A percentile compares a stretch with the other conserved stretches of the same genome.
These are phyloP conservation scores for Lichenostomus cassidix DNA, from an alignment of 2,113 vertebrate species.

Conservation along the genomic window DNA sequence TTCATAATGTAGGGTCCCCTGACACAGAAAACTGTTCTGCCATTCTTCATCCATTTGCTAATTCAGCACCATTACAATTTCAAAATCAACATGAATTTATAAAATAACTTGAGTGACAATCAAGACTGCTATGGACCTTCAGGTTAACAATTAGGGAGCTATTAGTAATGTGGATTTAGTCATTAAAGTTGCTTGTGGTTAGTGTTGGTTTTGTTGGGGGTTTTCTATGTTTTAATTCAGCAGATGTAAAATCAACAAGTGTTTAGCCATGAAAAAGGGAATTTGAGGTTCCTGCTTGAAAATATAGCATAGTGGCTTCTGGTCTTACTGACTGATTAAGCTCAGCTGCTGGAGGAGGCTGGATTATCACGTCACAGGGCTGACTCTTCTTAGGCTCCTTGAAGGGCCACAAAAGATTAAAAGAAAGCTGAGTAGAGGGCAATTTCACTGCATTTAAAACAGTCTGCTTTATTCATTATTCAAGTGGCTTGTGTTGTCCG, in stretches of 20 bases:
- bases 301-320: not conserved
- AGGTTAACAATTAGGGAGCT: slow-evolving; percentile 13
- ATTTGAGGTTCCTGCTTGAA: not conserved
- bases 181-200: not conserved
- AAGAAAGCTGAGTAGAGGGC: slow-evolving; percentile 29
- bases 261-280: not conserved
- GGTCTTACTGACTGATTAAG: not conserved
- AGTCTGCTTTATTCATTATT: slow-evolving; percentile 27
- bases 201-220: not conserved
- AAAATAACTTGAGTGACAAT: slow-evolving; percentile 12
- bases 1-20: not conserved
- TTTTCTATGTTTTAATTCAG: not conserved
- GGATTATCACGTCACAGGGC: slow-evolving; percentile 27
- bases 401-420: slow-evolving; percentile 46
- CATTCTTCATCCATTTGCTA: not conserved
- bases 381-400: slow-evolving; percentile 32
- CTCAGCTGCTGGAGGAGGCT: not conserved
- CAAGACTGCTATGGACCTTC: not conserved
- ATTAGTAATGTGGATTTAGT: slow-evolving; percentile 4
- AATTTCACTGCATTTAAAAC: slow-evolving; percentile 31
- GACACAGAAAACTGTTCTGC: not conserved
- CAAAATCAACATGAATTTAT: slow-evolving; percentile 9
- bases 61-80: not conserved
- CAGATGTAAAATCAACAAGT: not conserved
- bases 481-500: not conserved